These are phyloP conservation scores for Bombyx mori DNA, from an alignment of 1,140 invertebrate species.

Conservation along the genomic window ASM3026992v2 NC_085124.1:3327001-3327500, in stretches of 20 bases:
- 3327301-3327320: slow-evolving; percentile 31
- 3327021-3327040: no score
- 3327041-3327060: no score
- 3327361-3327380: slow-evolving; percentile 62
- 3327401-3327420: slow-evolving; percentile 67
- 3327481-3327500: slow-evolving; percentile 56
- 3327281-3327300: not conserved
- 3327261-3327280: not conserved
- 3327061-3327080: no score
- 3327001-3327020: not conserved
- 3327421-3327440: slow-evolving; percentile 52
- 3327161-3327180: no score
- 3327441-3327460: slow-evolving; percentile 64
- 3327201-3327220: no score
- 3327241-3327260: no score
- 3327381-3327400: slow-evolving; percentile 66
- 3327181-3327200: no score
- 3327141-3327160: no score
- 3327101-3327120: no score
- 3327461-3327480: slow-evolving; percentile 55
- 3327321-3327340: slow-evolving; percentile 61
- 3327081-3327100: no score
- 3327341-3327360: slow-evolving; percentile 61
- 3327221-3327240: no score
- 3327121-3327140: no score